A percentile compares a stretch with the other conserved stretches of the same genome.
These are phyloP conservation scores for Nylanderia fulva DNA, from an alignment of 1,140 invertebrate genomes.

Conservation along the genomic window DNA sequence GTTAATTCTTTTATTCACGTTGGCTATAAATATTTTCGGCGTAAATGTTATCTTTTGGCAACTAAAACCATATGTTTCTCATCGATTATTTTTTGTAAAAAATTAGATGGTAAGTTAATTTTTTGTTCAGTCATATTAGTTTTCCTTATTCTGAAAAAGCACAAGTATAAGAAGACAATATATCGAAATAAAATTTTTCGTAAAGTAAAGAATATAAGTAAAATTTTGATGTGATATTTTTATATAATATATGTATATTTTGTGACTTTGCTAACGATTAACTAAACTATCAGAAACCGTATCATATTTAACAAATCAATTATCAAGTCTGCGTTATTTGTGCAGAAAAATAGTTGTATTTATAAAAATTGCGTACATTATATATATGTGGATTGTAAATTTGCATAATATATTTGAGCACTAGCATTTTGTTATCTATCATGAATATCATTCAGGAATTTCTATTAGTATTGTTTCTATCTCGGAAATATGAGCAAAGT, in stretches of 20 bases:
- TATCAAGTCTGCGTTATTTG: neutral
- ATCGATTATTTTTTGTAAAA: neutral
- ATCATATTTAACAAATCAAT: neutral
- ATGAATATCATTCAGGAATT: neutral
- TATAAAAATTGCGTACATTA: neutral
- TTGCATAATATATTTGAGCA: neutral
- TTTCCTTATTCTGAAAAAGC: neutral
- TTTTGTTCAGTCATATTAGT: slow-evolving; percentile 9
- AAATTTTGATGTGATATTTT: slow-evolving; percentile 13
- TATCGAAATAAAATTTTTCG: neutral
- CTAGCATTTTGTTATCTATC: neutral
- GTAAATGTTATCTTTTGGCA: neutral
- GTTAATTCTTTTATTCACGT: neutral
- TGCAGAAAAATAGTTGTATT: neutral
- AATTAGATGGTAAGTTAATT: no score
- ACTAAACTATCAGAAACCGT: neutral
- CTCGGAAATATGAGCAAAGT: neutral
- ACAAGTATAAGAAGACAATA: neutral
- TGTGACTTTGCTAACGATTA: neutral
- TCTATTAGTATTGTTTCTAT: neutral
- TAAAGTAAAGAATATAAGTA: neutral
- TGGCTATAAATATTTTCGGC: neutral
- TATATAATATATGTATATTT: no score
- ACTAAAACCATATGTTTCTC: neutral
- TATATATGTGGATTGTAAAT: neutral